Base-by-base conservation (phyloP, 2,113 vertebrate genomes). In the Junco hyemalis region DNA sequence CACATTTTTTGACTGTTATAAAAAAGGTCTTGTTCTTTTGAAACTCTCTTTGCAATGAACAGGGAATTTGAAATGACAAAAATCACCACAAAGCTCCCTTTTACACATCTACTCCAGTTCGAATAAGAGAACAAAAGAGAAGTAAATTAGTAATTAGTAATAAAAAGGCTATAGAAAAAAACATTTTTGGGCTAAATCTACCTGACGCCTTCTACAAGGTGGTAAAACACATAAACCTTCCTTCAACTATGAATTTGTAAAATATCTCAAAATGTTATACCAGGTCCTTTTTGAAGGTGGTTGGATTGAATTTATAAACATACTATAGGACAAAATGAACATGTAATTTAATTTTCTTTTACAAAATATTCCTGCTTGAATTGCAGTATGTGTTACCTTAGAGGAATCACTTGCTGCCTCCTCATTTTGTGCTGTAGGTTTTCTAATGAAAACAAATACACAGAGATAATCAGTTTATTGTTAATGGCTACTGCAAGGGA, bases 381-480 rank as follows among this genome's bases (percentile, higher is more conserved):
- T 66, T 60, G 53, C 11, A 86, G 23, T 15, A 45, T 71, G 35
- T 18, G 33, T 96, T 97, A 98, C 98, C 98, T 98, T 95, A 85
- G 65, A 93, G 71, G 81, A 76, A 26, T 95, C 93, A 77, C 60
- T 26, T 63, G 82, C 36, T 92, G 60, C 59, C 53, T 70, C 84
- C 68, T 95, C 31, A 28, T 90, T 95, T 96, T 96, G 95, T 94
- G 84, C 77, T 89, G 95, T 76, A 93, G 84, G 19, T 95, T 95
- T 97, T 93, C 95, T 98, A 88, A 40, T 44, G 36, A 88, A 94
- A 91, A 88, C 17, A 92, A 85, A 86, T 36, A 50, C 22, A 85
- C 8, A 53, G 16, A 94, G 76, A 82, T 22, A 48, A 92, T 50
- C n/a, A 57, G 14, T 71, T 93, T 83, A 71, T 33, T 93, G 18